Evolutionary conservation across 2,797 vertebrate species (phyloP).

Genomic region (Aldrovandia affinis): DNA sequence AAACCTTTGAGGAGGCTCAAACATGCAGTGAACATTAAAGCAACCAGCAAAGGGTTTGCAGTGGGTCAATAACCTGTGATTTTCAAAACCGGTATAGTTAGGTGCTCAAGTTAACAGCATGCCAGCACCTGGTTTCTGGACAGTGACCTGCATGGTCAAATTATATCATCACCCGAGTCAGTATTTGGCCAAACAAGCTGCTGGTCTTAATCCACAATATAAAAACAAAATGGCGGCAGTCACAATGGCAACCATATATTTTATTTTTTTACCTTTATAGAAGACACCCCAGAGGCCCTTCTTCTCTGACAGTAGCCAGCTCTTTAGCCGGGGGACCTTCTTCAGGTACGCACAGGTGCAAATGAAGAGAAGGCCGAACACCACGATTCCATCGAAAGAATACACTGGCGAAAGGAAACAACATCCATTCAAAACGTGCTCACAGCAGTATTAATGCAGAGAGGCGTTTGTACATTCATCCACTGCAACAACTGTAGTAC

Average conservation of each 20-base stretch:
- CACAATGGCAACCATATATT: neutral
- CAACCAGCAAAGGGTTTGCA: no score
- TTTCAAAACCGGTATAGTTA: no score
- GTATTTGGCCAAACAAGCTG: neutral
- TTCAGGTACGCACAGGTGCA: constrained; percentile 95
- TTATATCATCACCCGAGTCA: no score
- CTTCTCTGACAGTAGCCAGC: constrained; percentile 91
- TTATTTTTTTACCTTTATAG: constrained; percentile 80
- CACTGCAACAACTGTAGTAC: neutral
- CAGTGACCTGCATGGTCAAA: no score
- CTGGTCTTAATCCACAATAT: no score
- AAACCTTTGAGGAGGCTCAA: no score
- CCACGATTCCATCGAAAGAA: constrained; percentile 91
- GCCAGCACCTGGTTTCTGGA: no score
- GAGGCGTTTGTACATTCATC: constrained; percentile 1
- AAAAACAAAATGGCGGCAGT: no score
- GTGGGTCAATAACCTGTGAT: no score
- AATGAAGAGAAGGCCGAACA: constrained; percentile 91
- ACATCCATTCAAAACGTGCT: neutral
- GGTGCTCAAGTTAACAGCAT: no score
- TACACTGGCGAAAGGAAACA: constrained; percentile 74
- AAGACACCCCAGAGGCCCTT: constrained; percentile 89
- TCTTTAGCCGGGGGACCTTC: constrained; percentile 90
- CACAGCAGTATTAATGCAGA: neutral
- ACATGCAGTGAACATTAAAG: no score